Evolutionary conservation across 2,113 vertebrate species (phyloP), one percentile per base, ranked within the genome.

Genomic region (Takifugu bimaculatus): DNA sequence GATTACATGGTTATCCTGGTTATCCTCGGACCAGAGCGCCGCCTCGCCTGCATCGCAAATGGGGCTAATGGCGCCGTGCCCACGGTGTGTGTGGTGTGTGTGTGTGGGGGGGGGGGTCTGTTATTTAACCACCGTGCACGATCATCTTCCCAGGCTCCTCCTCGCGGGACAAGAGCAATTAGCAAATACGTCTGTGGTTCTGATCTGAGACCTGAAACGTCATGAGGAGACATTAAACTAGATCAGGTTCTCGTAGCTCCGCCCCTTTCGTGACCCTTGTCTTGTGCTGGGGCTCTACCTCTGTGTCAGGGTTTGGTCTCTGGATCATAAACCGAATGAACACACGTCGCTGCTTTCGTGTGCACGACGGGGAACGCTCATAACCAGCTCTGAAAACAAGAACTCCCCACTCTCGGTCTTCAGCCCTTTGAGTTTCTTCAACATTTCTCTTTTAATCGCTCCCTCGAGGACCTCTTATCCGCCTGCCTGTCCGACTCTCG

Each of bases 1-100:
- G 82, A 89, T 89, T 86, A 84, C 82, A 88, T 80, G 86, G 81
- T 84, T 86, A 82, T 86, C 81, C 86, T 87, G 86, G 81, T 84
- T 86, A 82, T 86, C 81, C 86, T 87, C 82, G 82, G 80, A 88
- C 88, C 78, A 78, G 70, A 81, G 74, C 68, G 13, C 75, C 68
- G 77, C 80, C 75, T 77, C 81, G 60, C 59, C 82, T 80, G 83
- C 80, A 87, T 81, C 63, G 67, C 72, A 79, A 88, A 88, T 82
- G 81, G 85, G 82, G 75, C 70, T 82, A 70, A 70, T 61, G 67
- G 65, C 20, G 20, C 1, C 20, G 20, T 20, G 20, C 20, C 20
- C 20, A 20, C 73, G 57, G 29, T 32, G 29, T 32, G 29, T 32
- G 29, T 32, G 20, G 29, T 32, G 29, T 32, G 29, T 32, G 29